Evolutionary conservation across 2,888 invertebrate genomes (phyloP).

Genomic region (Epinotia demarniana): DNA sequence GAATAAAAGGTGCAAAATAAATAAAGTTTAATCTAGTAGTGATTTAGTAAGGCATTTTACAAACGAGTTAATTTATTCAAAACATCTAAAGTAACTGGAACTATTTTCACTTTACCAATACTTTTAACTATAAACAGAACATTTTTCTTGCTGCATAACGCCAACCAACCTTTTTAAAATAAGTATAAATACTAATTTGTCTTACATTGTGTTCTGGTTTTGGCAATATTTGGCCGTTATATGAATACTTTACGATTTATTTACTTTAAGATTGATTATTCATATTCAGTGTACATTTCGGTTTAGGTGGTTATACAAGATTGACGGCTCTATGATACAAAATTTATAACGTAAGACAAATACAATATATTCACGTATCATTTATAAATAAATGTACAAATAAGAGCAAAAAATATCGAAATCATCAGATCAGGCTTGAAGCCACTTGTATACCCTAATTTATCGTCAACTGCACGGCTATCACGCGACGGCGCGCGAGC

Average conservation of each 20-base stretch:
- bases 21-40: conserved; percentile 20
- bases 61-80: neutral
- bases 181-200: neutral
- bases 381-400: neutral
- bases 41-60: neutral
- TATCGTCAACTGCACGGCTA: no score
- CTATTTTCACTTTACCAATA: neutral
- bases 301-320: neutral
- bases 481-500: no score
- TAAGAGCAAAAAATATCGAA: neutral
- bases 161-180: neutral
- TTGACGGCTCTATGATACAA: neutral
- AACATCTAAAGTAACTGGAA: neutral
- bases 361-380: neutral
- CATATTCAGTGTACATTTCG: neutral
- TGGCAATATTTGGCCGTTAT: neutral
- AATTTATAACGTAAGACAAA: neutral
- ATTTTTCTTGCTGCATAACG: neutral
- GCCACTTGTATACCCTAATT: neutral
- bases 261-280: neutral
- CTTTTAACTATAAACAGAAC: neutral
- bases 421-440: neutral
- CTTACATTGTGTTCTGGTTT: neutral
- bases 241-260: neutral
- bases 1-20: conserved; percentile 17